A percentile compares a stretch with the other conserved stretches of the same genome.
These are phyloP conservation scores for Menura novaehollandiae DNA, from an alignment of 2,113 vertebrate genomes.

Conservation along the genomic window DNA sequence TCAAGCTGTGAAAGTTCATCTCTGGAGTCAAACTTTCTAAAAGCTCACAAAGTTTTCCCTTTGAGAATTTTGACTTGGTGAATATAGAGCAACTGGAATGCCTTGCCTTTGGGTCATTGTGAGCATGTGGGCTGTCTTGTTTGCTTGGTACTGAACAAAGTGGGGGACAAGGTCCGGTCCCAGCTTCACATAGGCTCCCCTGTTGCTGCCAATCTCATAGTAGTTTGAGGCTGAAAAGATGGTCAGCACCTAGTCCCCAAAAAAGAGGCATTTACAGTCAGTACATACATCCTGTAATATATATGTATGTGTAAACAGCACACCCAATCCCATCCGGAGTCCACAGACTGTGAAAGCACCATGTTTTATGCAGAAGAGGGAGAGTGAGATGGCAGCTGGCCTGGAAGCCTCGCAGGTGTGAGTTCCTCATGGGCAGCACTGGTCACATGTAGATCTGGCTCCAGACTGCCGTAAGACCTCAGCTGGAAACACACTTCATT, in stretches of 20 bases:
- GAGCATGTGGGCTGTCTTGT: conserved; percentile 75
- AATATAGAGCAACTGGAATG: background rate
- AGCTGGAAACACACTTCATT: background rate
- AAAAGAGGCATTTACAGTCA: background rate
- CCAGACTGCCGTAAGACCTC: background rate
- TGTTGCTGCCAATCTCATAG: conserved; percentile 91
- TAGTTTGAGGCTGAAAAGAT: conserved; percentile 98
- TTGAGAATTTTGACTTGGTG: background rate
- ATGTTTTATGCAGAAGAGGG: background rate
- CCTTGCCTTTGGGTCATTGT: conserved; percentile 89
- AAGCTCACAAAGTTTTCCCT: background rate
- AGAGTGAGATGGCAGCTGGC: background rate
- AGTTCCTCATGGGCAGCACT: fast-evolving
- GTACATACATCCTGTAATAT: background rate
- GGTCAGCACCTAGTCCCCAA: conserved; percentile 83
- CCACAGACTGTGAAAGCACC: background rate
- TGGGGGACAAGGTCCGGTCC: conserved; percentile 85
- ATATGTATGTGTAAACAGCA: background rate
- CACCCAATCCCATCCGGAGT: fast-evolving
- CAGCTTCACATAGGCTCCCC: conserved; percentile 89
- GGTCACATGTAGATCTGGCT: fast-evolving
- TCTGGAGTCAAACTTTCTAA: background rate
- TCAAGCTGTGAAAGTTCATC: background rate
- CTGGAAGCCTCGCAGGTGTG: background rate
- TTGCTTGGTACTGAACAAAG: conserved; percentile 88